A percentile compares a stretch with the other conserved stretches of the same genome.
These are phyloP conservation scores for Myotis brandtii DNA, from an alignment of 2,113 vertebrate species.

Conservation along the genomic window DNA sequence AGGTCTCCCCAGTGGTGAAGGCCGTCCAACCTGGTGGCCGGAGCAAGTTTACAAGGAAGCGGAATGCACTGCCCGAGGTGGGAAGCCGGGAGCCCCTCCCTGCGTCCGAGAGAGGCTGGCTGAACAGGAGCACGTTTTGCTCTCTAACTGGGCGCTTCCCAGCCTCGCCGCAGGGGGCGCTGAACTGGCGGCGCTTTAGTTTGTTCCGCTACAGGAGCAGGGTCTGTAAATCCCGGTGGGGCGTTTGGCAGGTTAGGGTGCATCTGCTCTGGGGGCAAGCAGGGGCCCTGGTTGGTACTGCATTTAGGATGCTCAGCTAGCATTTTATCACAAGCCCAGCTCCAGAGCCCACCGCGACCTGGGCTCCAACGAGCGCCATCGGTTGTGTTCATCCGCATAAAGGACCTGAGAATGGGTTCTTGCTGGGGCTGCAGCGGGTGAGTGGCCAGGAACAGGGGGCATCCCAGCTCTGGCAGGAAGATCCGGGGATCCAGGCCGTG, in stretches of 20 bases:
- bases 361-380: not conserved
- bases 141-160: constrained; percentile 26
- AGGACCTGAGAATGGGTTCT: constrained; percentile 10
- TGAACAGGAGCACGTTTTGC: not conserved
- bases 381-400: not conserved
- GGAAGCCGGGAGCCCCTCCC: constrained; percentile 28
- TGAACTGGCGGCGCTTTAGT: too few species aligned
- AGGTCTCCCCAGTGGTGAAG: constrained; percentile 8
- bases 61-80: not conserved
- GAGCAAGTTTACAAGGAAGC: constrained; percentile 1
- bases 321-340: not conserved
- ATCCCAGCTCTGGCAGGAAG: not conserved
- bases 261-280: not conserved
- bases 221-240: not conserved
- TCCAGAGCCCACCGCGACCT: not conserved
- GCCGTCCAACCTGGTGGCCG: not conserved
- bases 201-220: too few species aligned
- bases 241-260: not conserved
- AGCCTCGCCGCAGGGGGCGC: constrained; percentile 14
- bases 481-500: accelerated
- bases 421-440: not conserved
- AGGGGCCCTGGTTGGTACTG: not conserved
- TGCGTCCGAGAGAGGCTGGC: not conserved
- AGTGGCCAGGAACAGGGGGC: not conserved
- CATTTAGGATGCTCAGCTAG: not conserved